Conservation (phyloP, 2,888 invertebrate species). For the Diaprepes abbreviatus region DNA sequence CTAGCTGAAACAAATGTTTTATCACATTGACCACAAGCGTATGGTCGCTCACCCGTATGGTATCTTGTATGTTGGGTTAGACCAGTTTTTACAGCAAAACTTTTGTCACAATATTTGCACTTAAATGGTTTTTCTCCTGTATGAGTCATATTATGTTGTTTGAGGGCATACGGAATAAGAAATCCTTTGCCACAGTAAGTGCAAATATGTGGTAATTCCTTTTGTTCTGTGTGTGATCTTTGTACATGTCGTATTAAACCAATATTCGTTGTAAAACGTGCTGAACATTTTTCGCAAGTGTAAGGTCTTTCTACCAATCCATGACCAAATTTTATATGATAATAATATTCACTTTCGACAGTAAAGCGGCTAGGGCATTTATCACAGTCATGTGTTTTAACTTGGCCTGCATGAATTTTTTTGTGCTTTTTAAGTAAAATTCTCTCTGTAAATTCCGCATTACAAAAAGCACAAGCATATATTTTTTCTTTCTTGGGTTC, state of each 20-base stretch:
- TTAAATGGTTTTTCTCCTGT: conserved; percentile 14
- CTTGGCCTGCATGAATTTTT: not conserved
- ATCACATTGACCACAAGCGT: conserved; percentile 17
- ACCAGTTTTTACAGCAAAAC: conserved; percentile 11
- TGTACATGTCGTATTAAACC: not conserved
- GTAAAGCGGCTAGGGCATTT: conserved; percentile 15
- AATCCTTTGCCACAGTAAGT: not conserved
- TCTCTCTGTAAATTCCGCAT: not conserved
- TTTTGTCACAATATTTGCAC: conserved; percentile 7
- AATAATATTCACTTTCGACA: conserved; percentile 13
- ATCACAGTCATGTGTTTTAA: not conserved
- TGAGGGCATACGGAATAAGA: not conserved
- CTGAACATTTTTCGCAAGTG: not conserved
- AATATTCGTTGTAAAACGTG: not conserved
- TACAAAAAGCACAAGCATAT: conserved; percentile 16
- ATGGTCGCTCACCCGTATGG: conserved; percentile 25
- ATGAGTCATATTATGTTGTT: conserved; percentile 2
- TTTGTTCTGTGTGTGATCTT: not conserved
- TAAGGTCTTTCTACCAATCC: conserved; percentile 5
- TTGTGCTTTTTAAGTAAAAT: not conserved
- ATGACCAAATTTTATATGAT: conserved; percentile 10
- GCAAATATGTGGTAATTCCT: not conserved
- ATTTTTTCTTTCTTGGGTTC: not conserved
- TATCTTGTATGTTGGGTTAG: conserved; percentile 13
- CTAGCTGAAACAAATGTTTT: not conserved